Conservation (phyloP, 2,888 invertebrate species). For the Thecocarcelia acutangulata region DNA sequence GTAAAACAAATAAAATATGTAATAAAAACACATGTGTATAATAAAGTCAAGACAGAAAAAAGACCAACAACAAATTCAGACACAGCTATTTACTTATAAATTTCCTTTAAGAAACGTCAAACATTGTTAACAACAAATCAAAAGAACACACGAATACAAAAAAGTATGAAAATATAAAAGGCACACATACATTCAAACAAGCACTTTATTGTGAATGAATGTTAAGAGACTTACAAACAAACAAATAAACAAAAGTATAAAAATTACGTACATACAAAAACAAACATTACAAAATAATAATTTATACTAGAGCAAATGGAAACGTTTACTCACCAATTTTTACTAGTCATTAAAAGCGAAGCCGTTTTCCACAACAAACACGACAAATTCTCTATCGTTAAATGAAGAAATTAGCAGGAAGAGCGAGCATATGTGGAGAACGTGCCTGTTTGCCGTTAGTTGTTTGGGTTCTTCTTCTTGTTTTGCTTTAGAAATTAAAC, state of each 20-base stretch:
- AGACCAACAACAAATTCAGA: constrained; percentile 31
- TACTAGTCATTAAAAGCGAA: constrained; percentile 17
- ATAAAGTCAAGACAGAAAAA: constrained; percentile 8
- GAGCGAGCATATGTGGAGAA: neutral
- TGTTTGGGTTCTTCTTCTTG: constrained; percentile 15
- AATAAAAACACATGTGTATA: neutral
- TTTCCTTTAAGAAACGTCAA: constrained; percentile 23
- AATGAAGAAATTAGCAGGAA: neutral
- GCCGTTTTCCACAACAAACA: neutral
- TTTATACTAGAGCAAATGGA: constrained; percentile 9
- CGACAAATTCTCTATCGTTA: neutral
- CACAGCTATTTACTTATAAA: constrained; percentile 19
- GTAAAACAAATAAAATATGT: constrained; percentile 29
- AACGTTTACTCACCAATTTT: constrained; percentile 62
- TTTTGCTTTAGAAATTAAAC: neutral
- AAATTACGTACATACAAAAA: neutral
- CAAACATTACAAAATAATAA: neutral
- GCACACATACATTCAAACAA: constrained; percentile 5
- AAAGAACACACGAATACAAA: constrained; percentile 35
- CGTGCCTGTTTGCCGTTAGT: neutral
- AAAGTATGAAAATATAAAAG: constrained; percentile 4
- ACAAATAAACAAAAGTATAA: too few species aligned
- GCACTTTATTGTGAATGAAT: constrained; percentile 14
- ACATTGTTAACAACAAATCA: constrained; percentile 10
- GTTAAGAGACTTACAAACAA: neutral